Conservation (phyloP, 1,140 invertebrate genomes). For the Aphaenogaster floridana region DNA sequence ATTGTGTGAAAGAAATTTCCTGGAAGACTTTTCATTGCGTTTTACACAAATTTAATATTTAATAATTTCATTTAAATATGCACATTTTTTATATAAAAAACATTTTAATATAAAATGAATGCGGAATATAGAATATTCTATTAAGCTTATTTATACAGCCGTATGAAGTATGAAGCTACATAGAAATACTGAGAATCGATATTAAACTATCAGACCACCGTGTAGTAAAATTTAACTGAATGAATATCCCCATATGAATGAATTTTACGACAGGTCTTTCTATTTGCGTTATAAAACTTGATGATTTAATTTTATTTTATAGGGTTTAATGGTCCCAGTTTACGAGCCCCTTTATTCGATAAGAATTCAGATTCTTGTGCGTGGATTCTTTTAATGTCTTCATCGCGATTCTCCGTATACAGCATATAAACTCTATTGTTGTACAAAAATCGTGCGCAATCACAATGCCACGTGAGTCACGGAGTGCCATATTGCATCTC, state of each 20-base stretch:
- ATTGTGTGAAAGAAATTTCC: not conserved
- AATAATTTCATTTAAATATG: not conserved
- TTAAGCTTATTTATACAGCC: not conserved
- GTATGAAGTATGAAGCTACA: not conserved
- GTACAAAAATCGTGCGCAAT: not conserved
- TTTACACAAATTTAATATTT: conserved; percentile 15
- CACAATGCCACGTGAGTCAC: not conserved
- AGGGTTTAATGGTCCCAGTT: conserved; percentile 68
- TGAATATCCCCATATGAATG: conserved; percentile 77
- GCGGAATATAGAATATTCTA: conserved; percentile 9
- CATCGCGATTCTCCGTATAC: not conserved
- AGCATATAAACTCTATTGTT: not conserved
- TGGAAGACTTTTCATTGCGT: not conserved
- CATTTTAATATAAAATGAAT: conserved; percentile 24
- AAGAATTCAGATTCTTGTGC: conserved; percentile 46
- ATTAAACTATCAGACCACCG: conserved; percentile 35
- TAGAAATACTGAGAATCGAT: not conserved
- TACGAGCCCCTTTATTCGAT: conserved; percentile 43
- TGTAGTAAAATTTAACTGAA: conserved; percentile 62
- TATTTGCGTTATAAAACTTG: conserved; percentile 67
- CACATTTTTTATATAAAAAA: no score
- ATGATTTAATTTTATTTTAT: conserved; percentile 76
- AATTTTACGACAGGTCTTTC: conserved; percentile 77
- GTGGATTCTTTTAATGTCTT: conserved; percentile 61
- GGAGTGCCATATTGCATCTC: not conserved